Evolutionary conservation across 2,888 invertebrate species (phyloP).

Genomic region (Sphinx pinastri): DNA sequence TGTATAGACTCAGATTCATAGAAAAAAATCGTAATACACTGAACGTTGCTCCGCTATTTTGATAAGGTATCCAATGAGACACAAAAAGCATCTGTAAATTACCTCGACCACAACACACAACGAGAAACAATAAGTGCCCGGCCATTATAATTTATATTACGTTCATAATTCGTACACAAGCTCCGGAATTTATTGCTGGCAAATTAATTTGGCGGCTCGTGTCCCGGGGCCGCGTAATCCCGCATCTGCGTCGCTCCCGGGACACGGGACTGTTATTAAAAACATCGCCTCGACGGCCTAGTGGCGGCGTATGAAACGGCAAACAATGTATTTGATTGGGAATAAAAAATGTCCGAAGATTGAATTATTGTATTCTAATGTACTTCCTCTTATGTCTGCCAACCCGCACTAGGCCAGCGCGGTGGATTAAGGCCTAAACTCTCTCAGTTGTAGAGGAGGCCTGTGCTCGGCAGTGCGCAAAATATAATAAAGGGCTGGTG

Average conservation of each 20-base stretch:
- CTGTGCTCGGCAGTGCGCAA: too few species aligned
- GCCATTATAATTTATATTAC: slow-evolving; percentile 58
- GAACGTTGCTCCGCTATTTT: too few species aligned
- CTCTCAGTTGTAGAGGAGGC: too few species aligned
- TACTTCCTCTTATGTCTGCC: too few species aligned
- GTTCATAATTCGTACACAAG: slow-evolving; percentile 57
- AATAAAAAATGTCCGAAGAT: too few species aligned
- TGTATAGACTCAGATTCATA: too few species aligned
- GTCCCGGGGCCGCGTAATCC: slow-evolving; percentile 44
- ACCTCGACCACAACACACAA: slow-evolving; percentile 29
- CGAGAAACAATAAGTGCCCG: slow-evolving; percentile 26
- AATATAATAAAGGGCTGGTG: too few species aligned
- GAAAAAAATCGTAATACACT: too few species aligned
- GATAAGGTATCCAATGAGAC: not conserved
- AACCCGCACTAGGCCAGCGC: too few species aligned
- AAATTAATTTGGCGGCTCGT: slow-evolving; percentile 59
- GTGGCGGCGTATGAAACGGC: not conserved
- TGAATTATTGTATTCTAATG: too few species aligned
- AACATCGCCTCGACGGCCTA: slow-evolving; percentile 16
- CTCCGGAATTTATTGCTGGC: slow-evolving; percentile 57
- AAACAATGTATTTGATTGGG: too few species aligned
- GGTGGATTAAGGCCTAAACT: too few species aligned
- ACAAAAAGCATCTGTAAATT: slow-evolving; percentile 14
- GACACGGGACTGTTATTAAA: slow-evolving; percentile 39
- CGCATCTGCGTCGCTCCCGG: slow-evolving; percentile 51